Evolutionary conservation across 2,113 vertebrate species (phyloP).

Genomic region (Petaurus breviceps): DNA sequence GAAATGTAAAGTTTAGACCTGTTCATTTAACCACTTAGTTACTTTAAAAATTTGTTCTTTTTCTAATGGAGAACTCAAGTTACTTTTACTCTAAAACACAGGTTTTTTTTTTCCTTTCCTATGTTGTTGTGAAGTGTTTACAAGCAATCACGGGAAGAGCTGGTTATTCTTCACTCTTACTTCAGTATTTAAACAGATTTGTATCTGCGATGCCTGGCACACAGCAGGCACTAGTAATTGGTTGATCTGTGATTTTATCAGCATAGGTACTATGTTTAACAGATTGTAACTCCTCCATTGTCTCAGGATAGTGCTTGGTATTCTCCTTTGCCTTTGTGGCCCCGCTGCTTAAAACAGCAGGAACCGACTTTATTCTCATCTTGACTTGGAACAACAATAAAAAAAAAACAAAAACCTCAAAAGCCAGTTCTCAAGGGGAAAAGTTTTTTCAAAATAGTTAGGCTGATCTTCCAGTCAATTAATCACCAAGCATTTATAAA

Average conservation of each 20-base stretch:
- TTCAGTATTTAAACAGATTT: background rate
- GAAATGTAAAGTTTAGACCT: background rate
- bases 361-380: background rate
- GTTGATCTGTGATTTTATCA: background rate
- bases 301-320: background rate
- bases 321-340: background rate
- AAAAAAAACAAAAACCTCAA: background rate
- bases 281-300: background rate
- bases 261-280: background rate
- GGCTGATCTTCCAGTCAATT: background rate
- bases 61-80: conserved; percentile 24
- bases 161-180: background rate
- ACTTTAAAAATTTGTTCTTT: conserved; percentile 21
- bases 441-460: background rate
- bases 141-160: background rate
- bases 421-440: background rate
- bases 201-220: background rate
- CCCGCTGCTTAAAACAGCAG: background rate
- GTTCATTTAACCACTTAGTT: background rate
- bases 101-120: background rate
- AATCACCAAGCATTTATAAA: background rate
- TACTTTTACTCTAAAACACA: background rate
- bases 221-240: background rate
- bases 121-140: background rate
- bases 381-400: background rate